Evolutionary conservation across 1,140 invertebrate species (phyloP).

Genomic region (Sycophila sp.): DNA sequence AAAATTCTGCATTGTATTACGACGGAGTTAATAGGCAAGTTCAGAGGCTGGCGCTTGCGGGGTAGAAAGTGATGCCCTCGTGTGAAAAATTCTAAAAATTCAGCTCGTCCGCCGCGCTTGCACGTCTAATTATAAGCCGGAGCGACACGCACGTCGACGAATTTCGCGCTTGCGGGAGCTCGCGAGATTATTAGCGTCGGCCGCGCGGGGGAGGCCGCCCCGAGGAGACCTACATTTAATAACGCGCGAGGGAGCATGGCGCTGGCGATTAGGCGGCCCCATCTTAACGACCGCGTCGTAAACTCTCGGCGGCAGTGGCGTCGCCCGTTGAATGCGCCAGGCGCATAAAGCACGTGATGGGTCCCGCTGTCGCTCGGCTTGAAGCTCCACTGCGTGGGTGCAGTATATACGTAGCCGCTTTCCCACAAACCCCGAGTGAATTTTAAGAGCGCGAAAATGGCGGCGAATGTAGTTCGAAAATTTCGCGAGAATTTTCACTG

Average conservation of each 20-base stretch:
- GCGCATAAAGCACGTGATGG: no score
- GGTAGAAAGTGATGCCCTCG: not conserved
- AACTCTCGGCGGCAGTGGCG: slow-evolving; percentile 30
- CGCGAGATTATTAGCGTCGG: not conserved
- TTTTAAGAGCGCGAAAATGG: not conserved
- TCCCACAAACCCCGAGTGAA: not conserved
- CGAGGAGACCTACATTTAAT: slow-evolving; percentile 43
- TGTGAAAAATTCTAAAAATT: slow-evolving; percentile 7
- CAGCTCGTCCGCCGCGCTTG: not conserved
- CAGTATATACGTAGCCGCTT: no score
- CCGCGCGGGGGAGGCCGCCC: not conserved
- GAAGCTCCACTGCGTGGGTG: no score
- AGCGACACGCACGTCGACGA: not conserved
- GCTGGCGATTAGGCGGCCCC: slow-evolving; percentile 40
- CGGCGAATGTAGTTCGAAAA: no score
- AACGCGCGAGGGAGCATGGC: slow-evolving; percentile 29
- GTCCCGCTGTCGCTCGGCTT: no score
- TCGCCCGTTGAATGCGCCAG: not conserved
- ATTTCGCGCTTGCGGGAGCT: not conserved
- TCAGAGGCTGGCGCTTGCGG: not conserved
- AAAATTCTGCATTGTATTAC: not conserved
- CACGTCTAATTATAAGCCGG: slow-evolving; percentile 13
- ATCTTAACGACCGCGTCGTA: slow-evolving; percentile 40
- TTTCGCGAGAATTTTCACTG: not conserved
- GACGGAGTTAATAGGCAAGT: not conserved